Conservation (phyloP, 2,888 invertebrate species). For the Agriopis leucophaearia region DNA sequence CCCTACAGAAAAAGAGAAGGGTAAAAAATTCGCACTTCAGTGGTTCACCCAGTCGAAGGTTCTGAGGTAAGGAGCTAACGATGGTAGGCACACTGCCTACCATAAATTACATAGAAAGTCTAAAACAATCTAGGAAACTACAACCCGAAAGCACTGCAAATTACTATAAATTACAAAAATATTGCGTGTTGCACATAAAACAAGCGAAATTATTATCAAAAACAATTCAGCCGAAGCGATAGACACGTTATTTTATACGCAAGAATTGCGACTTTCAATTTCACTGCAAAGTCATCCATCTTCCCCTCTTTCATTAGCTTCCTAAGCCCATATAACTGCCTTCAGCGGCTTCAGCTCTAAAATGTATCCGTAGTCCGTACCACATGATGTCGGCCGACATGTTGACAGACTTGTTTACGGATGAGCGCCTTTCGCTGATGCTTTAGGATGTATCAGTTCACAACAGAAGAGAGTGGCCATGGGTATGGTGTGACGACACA, state of each 20-base stretch:
- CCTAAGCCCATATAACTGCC: conserved; percentile 1
- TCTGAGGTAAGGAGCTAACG: too few relatives aligned
- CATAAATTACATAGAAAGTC: conserved; percentile 4
- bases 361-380: neutral
- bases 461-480: conserved; percentile 13
- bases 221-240: conserved; percentile 30
- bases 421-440: conserved; percentile 10
- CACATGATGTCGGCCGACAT: neutral
- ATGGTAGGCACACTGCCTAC: too few relatives aligned
- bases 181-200: conserved; percentile 26
- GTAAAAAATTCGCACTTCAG: too few relatives aligned
- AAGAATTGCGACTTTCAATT: conserved; percentile 19
- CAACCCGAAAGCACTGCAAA: conserved; percentile 8
- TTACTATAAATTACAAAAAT: conserved; percentile 16
- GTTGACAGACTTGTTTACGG: conserved; percentile 25
- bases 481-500: conserved; percentile 7
- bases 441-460: conserved; percentile 22
- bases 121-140: conserved; percentile 10
- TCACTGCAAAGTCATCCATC: neutral
- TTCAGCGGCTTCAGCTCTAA: neutral
- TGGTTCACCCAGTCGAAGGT: too few relatives aligned
- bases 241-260: conserved; percentile 26
- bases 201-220: conserved; percentile 28
- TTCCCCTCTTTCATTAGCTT: neutral
- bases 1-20: too few relatives aligned